Conservation (phyloP, 2,113 vertebrate species). For the Brachionichthys hirsutus region DNA sequence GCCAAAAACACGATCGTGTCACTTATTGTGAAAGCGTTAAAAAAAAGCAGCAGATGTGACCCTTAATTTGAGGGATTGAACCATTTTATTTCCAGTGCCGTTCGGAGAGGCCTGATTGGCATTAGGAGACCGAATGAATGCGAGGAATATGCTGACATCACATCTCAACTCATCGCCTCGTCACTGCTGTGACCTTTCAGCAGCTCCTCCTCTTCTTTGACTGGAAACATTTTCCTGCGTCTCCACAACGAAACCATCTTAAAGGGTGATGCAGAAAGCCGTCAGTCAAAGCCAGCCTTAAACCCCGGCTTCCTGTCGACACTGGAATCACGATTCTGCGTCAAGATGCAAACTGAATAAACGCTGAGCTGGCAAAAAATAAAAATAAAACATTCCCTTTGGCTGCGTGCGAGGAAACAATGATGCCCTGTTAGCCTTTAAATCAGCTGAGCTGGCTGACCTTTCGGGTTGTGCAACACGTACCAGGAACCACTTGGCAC, state of each 20-base stretch:
- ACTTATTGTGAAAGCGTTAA: too few relatives aligned
- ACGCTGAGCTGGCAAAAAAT: neutral
- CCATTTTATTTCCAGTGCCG: too few relatives aligned
- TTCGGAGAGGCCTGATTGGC: too few relatives aligned
- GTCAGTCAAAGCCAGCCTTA: neutral
- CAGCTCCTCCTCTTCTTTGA: neutral
- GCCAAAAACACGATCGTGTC: too few relatives aligned
- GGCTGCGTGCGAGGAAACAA: slow-evolving; percentile 36
- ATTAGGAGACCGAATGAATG: too few relatives aligned
- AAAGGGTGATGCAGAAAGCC: neutral
- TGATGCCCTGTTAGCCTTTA: slow-evolving; percentile 54
- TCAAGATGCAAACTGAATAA: slow-evolving; percentile 4
- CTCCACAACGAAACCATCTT: neutral
- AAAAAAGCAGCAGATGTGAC: too few relatives aligned
- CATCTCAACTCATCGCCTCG: neutral
- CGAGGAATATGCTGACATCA: neutral
- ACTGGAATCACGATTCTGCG: neutral
- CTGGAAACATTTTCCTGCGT: neutral
- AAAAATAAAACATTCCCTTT: slow-evolving; percentile 28
- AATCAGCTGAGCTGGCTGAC: slow-evolving; percentile 60
- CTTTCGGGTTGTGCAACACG: slow-evolving; percentile 51
- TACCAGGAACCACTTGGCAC: slow-evolving; percentile 48
- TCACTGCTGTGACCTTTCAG: slow-evolving; percentile 1
- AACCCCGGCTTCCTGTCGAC: neutral
- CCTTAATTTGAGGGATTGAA: too few relatives aligned